Conservation (phyloP, 2,113 vertebrate species). For the Heterotis niloticus region DNA sequence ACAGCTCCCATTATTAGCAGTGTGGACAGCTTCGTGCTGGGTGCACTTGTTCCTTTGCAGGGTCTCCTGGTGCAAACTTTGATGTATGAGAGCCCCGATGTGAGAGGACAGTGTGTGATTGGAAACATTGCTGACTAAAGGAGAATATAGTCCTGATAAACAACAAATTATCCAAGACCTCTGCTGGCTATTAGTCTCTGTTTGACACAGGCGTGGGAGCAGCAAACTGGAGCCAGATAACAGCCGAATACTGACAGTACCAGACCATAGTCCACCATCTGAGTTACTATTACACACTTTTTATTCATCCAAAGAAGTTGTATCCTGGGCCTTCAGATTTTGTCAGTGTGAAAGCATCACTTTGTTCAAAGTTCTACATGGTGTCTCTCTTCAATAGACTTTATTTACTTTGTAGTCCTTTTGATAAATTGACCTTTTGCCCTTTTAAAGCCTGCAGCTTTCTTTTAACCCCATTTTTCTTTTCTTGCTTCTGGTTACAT, state of each 20-base stretch:
- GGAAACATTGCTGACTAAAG: constrained; percentile 62
- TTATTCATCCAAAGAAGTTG: constrained; percentile 14
- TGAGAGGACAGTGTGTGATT: constrained; percentile 71
- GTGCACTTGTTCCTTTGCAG: constrained; percentile 37
- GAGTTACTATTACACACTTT: constrained; percentile 31
- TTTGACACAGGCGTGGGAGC: constrained; percentile 52
- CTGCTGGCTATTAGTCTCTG: constrained; percentile 62
- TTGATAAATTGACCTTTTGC: neutral
- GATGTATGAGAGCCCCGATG: constrained; percentile 73
- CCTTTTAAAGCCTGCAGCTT: neutral
- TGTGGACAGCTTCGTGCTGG: constrained; percentile 29
- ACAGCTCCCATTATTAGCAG: constrained; percentile 32
- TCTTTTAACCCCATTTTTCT: neutral
- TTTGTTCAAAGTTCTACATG: neutral
- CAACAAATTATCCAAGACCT: constrained; percentile 73
- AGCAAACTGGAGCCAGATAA: constrained; percentile 36
- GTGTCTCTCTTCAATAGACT: neutral
- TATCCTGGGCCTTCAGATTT: neutral
- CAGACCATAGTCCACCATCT: constrained; percentile 41
- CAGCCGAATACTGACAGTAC: constrained; percentile 33
- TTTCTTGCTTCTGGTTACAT: neutral
- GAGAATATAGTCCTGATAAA: constrained; percentile 72
- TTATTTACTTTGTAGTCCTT: neutral
- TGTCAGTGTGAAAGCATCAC: neutral
- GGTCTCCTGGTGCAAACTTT: constrained; percentile 55